A percentile compares a stretch with the other conserved stretches of the same genome.
Conservation (phyloP, 1,140 invertebrate genomes). For the Linepithema humile region DNA sequence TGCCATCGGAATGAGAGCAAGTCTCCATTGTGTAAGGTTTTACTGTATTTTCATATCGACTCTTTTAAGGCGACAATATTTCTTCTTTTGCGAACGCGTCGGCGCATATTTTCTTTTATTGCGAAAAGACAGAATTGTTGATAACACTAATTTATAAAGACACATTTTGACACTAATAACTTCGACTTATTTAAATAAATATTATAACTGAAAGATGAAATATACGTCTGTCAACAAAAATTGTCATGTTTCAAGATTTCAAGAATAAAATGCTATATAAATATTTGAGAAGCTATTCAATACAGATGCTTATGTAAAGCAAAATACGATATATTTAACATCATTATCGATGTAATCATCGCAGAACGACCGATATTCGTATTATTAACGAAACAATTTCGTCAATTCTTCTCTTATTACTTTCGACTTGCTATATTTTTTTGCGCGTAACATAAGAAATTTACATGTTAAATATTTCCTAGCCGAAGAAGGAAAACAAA, state of each 20-base stretch:
- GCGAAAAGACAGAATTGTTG: not conserved
- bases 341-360: not conserved
- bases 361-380: too few species aligned
- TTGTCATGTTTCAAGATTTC: not conserved
- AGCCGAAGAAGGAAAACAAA: not conserved
- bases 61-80: not conserved
- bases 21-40: constrained; percentile 32
- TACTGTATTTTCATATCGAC: constrained; percentile 11
- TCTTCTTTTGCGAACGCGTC: not conserved
- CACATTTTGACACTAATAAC: not conserved
- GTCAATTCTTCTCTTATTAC: not conserved
- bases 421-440: not conserved
- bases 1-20: constrained; percentile 19
- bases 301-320: too few species aligned
- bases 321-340: not conserved
- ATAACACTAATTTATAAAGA: not conserved
- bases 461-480: not conserved
- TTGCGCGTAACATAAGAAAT: not conserved
- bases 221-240: not conserved
- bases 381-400: not conserved
- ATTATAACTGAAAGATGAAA: not conserved
- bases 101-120: not conserved
- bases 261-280: not conserved
- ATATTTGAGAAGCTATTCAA: too few species aligned
- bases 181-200: not conserved